phyloP scores from a whole-genome alignment of 2,888 invertebrate genomes.

The Nomada ferruginata region DNA sequence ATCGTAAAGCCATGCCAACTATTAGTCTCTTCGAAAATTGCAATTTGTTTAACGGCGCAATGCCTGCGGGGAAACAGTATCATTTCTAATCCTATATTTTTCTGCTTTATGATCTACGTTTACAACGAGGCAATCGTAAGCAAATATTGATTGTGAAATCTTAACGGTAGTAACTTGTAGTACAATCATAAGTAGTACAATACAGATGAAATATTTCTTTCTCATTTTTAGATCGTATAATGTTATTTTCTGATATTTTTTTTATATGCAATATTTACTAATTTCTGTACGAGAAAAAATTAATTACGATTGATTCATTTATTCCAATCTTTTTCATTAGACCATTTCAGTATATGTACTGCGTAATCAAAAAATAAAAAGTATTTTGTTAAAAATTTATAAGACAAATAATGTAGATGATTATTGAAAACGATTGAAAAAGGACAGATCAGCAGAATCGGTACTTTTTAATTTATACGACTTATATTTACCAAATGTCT shows the following conservation, averaged over 20 bases:
- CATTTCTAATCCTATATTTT: not conserved
- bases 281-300: too few species aligned
- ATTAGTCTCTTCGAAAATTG: slow-evolving; percentile 11
- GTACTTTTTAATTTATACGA: not conserved
- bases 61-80: not conserved
- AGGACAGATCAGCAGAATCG: not conserved
- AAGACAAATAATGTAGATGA: not conserved
- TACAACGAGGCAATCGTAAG: not conserved
- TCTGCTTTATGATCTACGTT: not conserved
- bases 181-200: not conserved
- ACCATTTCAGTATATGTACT: not conserved
- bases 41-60: slow-evolving; percentile 16
- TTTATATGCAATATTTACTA: too few species aligned
- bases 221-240: too few species aligned
- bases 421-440: not conserved
- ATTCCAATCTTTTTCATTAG: not conserved
- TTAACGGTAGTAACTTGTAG: not conserved
- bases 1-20: slow-evolving; percentile 23
- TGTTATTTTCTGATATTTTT: too few species aligned
- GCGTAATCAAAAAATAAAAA: not conserved
- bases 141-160: slow-evolving; percentile 1
- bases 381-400: not conserved
- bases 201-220: slow-evolving; percentile 1
- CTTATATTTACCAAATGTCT: not conserved
- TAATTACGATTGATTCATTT: too few species aligned